These are phyloP conservation scores for Aphaenogaster floridana DNA, from an alignment of 1,140 invertebrate genomes.

Conservation along the genomic window DNA sequence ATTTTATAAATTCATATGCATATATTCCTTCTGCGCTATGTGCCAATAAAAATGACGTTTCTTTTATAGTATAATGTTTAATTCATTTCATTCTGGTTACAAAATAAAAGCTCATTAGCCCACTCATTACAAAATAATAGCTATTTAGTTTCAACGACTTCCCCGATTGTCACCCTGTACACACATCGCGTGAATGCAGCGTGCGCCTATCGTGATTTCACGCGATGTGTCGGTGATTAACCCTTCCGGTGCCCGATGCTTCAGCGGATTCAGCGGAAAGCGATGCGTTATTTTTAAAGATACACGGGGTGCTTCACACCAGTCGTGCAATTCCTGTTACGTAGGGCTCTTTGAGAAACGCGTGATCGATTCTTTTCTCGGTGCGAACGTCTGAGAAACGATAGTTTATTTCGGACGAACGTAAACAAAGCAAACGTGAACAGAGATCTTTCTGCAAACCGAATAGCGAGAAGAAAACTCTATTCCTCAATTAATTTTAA, in stretches of 20 bases:
- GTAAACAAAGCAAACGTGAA: neutral
- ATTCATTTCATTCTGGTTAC: neutral
- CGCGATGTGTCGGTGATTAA: slow-evolving; percentile 21
- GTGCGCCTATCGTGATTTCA: slow-evolving; percentile 29
- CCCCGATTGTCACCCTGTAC: neutral
- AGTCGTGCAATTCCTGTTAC: neutral
- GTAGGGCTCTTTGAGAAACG: neutral
- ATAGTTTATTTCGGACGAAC: slow-evolving; percentile 3
- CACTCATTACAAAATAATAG: neutral
- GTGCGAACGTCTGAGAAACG: neutral
- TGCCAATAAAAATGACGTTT: neutral
- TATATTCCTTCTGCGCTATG: neutral
- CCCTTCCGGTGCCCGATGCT: slow-evolving; percentile 13
- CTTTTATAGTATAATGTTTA: neutral
- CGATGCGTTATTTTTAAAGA: slow-evolving; percentile 22
- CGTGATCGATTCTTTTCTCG: neutral
- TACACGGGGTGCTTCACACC: neutral
- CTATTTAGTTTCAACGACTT: neutral
- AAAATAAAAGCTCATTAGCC: neutral
- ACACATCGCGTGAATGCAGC: neutral
- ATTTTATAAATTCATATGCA: neutral
- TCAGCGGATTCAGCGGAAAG: neutral
- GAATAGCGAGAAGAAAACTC: neutral
- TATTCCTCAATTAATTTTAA: neutral
- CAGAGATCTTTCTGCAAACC: neutral